Conservation (phyloP, 2,113 vertebrate genomes). For the Myotis yumanensis region DNA sequence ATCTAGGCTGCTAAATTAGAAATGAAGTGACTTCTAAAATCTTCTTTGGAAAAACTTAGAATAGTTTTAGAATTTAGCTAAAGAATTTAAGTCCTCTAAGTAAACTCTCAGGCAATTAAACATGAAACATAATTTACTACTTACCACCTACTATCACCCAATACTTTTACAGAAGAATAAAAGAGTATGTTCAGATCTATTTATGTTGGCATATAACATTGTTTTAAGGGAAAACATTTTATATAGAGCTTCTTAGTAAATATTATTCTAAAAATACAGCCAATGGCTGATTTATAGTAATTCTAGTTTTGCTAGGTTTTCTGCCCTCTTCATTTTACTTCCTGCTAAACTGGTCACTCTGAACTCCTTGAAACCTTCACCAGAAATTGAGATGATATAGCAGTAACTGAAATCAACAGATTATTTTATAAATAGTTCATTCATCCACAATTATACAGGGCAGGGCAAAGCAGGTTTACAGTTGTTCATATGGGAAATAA, state of each 20-base stretch:
- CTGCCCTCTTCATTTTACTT: conserved; percentile 34
- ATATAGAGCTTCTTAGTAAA: conserved; percentile 25
- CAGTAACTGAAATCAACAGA: conserved; percentile 12
- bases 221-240: neutral
- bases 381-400: neutral
- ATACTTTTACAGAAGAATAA: neutral
- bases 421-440: conserved; percentile 17
- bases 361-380: neutral
- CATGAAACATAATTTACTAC: neutral
- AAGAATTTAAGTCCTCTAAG: neutral
- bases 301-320: conserved; percentile 36
- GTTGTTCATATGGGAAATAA: neutral
- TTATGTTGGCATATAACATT: neutral
- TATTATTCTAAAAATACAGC: neutral
- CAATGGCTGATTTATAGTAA: neutral
- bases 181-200: neutral
- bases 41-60: conserved; percentile 9
- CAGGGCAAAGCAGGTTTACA: neutral
- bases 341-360: neutral
- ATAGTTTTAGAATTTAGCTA: neutral
- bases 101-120: conserved; percentile 35
- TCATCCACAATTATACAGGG: conserved; percentile 4
- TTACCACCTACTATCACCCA: neutral
- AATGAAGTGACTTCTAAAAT: conserved; percentile 10
- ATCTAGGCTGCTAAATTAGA: conserved; percentile 43